phyloP scores from a whole-genome alignment of 2,888 invertebrate genomes.

The Orthosia gothica region DNA sequence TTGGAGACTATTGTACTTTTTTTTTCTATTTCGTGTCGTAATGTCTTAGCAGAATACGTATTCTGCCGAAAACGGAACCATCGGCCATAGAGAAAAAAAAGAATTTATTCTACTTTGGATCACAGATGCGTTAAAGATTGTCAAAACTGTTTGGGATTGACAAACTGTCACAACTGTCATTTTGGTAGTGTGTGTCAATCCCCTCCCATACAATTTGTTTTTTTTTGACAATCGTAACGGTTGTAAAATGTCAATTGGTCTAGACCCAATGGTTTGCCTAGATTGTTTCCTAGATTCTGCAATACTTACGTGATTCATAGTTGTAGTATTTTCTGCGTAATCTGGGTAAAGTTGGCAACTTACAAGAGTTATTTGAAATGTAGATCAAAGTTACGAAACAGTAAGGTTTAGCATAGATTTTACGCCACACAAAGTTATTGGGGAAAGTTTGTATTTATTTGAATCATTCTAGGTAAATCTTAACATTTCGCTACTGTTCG shows the following conservation, averaged over 20 bases:
- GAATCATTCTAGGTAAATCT: background rate
- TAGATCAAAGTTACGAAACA: constrained; percentile 38
- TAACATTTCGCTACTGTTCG: background rate
- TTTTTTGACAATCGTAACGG: background rate
- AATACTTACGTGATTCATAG: constrained; percentile 51
- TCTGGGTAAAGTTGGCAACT: constrained; percentile 37
- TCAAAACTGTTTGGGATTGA: background rate
- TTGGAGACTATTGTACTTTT: background rate
- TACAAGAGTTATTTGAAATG: constrained; percentile 44
- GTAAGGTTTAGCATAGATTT: constrained; percentile 9
- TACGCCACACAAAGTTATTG: background rate
- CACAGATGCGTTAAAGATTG: background rate
- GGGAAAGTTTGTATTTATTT: constrained; percentile 5
- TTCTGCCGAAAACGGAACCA: too few relatives aligned
- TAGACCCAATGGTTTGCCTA: constrained; percentile 24
- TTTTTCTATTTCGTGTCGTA: background rate
- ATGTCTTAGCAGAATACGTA: background rate
- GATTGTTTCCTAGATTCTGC: constrained; percentile 43
- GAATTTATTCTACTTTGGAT: background rate
- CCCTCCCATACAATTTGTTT: too few relatives aligned
- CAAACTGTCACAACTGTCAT: too few relatives aligned
- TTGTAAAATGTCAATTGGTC: background rate
- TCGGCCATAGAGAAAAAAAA: too few relatives aligned
- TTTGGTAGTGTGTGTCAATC: too few relatives aligned
- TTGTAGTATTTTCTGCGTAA: constrained; percentile 42